These are phyloP conservation scores for Dolichallabes microphthalmus DNA, from an alignment of 2,113 vertebrate species.

Conservation along the genomic window DNA sequence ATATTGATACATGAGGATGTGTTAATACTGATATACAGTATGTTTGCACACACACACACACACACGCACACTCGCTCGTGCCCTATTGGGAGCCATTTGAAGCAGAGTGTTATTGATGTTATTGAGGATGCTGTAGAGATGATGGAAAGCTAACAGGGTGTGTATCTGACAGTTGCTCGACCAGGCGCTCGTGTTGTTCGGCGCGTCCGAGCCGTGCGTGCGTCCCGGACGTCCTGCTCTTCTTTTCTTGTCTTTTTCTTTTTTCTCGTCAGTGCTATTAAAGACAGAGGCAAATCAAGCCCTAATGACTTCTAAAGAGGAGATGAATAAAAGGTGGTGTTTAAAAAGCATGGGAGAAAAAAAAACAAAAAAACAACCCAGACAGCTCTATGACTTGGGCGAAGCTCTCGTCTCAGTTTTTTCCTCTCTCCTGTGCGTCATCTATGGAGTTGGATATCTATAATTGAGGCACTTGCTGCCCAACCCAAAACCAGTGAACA, in stretches of 20 bases:
- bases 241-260: not conserved
- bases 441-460: conserved; percentile 36
- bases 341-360: not conserved
- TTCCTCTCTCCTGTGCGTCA: conserved; percentile 33
- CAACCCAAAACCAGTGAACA: conserved; percentile 44
- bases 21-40: conserved; percentile 14
- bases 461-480: conserved; percentile 49
- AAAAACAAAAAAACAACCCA: not conserved
- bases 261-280: not conserved
- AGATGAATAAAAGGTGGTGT: not conserved
- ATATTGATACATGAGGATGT: not conserved
- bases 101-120: conserved; percentile 51
- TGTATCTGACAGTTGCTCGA: conserved; percentile 49
- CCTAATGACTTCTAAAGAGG: not conserved
- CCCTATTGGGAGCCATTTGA: conserved; percentile 38
- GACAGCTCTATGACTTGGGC: conserved; percentile 27
- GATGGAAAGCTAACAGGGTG: conserved; percentile 30
- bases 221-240: not conserved
- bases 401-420: conserved; percentile 22
- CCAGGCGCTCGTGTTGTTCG: conserved; percentile 40
- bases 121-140: conserved; percentile 41
- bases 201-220: not conserved
- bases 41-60: conserved; percentile 39
- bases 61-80: not conserved
- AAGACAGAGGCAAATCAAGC: not conserved